Conservation (phyloP, 2,113 vertebrate genomes). For the Orthonyx spaldingii region DNA sequence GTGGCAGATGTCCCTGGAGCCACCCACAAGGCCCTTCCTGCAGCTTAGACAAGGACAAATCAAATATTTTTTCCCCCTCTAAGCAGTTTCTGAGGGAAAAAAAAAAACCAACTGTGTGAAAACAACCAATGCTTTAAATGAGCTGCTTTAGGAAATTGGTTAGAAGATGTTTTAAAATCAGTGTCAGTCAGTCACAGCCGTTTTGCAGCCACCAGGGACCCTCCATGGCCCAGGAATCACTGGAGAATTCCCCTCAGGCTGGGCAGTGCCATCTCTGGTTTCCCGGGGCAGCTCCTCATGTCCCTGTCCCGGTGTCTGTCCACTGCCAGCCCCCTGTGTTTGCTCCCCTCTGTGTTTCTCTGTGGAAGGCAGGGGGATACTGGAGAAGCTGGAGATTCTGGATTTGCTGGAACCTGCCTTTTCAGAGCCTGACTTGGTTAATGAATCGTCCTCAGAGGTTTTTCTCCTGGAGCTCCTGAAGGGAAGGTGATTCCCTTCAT, state of each 20-base stretch:
- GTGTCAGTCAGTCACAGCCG: conserved; percentile 21
- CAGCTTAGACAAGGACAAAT: conserved; percentile 30
- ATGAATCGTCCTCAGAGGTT: background rate
- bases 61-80: background rate
- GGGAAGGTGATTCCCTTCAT: background rate
- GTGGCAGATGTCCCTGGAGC: background rate
- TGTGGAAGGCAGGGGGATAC: background rate
- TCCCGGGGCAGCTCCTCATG: conserved; percentile 3
- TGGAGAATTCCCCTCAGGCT: conserved; percentile 64
- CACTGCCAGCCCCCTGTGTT: background rate
- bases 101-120: background rate
- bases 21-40: conserved; percentile 53
- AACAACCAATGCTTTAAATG: background rate
- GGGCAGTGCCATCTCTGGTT: conserved; percentile 54
- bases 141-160: background rate
- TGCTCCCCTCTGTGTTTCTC: conserved; percentile 37
- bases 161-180: background rate
- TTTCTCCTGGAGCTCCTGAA: background rate
- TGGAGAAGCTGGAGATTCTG: conserved; percentile 59
- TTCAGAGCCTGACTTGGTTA: background rate
- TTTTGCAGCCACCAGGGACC: conserved; percentile 76
- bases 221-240: conserved; percentile 92
- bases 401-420: conserved; percentile 28
- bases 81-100: background rate
- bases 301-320: background rate